Evolutionary conservation across 2,797 vertebrate species (phyloP).

Genomic region (Etheostoma nigrum): DNA sequence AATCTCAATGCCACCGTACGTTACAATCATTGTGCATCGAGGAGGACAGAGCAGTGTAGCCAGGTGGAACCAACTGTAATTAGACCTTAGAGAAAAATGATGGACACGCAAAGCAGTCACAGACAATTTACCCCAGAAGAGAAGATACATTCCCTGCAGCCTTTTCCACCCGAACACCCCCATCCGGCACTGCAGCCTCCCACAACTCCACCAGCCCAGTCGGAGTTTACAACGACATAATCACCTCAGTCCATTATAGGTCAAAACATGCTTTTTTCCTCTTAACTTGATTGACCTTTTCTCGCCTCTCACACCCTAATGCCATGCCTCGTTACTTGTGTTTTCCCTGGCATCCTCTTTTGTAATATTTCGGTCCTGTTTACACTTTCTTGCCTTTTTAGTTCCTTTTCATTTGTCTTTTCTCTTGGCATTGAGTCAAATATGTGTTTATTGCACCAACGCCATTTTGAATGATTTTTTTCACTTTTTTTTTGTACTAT

Average conservation of each 20-base stretch:
- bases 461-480: conserved; percentile 27
- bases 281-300: conserved; percentile 48
- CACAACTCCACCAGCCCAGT: conserved; percentile 29
- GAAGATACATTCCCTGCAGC: conserved; percentile 48
- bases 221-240: conserved; percentile 48
- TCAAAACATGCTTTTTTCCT: conserved; percentile 40
- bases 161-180: conserved; percentile 33
- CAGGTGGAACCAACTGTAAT: conserved; percentile 78
- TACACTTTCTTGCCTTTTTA: conserved; percentile 5
- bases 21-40: conserved; percentile 45
- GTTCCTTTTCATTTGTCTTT: conserved; percentile 13
- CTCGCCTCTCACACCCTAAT: conserved; percentile 28
- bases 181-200: conserved; percentile 21
- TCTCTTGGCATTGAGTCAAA: conserved; percentile 18
- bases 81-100: conserved; percentile 73
- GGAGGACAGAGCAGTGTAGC: conserved; percentile 55
- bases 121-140: conserved; percentile 69
- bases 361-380: conserved; percentile 40
- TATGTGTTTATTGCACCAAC: conserved; percentile 35
- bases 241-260: conserved; percentile 54
- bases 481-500: conserved; percentile 24
- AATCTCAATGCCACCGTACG: conserved; percentile 23
- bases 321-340: conserved; percentile 37
- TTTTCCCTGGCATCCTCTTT: conserved; percentile 39
- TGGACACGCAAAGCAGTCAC: conserved; percentile 74